Percentiles rank a stretch among this genome's conserved stretches.
Evolutionary conservation across 2,797 vertebrate genomes (phyloP).

Genomic region (Pseudomugil gertrudae): DNA sequence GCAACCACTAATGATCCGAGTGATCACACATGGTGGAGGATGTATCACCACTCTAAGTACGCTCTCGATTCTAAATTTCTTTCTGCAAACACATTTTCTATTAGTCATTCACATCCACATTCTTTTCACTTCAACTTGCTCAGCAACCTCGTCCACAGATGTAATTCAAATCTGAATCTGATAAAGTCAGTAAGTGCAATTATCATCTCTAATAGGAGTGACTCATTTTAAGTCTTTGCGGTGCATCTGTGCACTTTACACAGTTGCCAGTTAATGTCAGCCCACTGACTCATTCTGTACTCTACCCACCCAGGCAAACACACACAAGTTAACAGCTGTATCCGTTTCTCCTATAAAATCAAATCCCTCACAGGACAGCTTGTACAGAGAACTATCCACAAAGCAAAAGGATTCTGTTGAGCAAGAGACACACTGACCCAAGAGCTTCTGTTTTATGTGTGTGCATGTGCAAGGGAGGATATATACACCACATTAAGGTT

Average conservation of each 20-base stretch:
- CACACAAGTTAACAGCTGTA: constrained; percentile 44
- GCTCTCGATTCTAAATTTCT: constrained; percentile 35
- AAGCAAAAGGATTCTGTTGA: constrained; percentile 8
- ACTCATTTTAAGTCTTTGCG: constrained; percentile 60
- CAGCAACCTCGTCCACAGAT: constrained; percentile 31
- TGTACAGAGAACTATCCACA: constrained; percentile 14
- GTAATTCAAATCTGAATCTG: constrained; percentile 49
- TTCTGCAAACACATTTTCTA: constrained; percentile 22
- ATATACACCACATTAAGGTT: neutral
- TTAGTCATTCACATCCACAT: neutral
- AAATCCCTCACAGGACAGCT: constrained; percentile 28
- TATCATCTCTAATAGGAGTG: constrained; percentile 58
- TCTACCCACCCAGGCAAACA: constrained; percentile 53
- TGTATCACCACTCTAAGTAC: constrained; percentile 40
- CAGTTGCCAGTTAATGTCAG: constrained; percentile 57
- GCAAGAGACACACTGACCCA: neutral
- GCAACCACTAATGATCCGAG: constrained; percentile 53
- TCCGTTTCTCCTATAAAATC: constrained; percentile 27
- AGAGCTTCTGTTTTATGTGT: neutral
- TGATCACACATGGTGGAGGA: constrained; percentile 65
- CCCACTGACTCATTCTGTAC: constrained; percentile 62
- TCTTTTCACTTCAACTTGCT: constrained; percentile 22
- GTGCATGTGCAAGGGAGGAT: neutral
- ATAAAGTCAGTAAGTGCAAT: constrained; percentile 62
- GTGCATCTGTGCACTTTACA: constrained; percentile 56